Conservation (phyloP, 2,797 vertebrate genomes). For the Pogoniulus pusillus region DNA sequence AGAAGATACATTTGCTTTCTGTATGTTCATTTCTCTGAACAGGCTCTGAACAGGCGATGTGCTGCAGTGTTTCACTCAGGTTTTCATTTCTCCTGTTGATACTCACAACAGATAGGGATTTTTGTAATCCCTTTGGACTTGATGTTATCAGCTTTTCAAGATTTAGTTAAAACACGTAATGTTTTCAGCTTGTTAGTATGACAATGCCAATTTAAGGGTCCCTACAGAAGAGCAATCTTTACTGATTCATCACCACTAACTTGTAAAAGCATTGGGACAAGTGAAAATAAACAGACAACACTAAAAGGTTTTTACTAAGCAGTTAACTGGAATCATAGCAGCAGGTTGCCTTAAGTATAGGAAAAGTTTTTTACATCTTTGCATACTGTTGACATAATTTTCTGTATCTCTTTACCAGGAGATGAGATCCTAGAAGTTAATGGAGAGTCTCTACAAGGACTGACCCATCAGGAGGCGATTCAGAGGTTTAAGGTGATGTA, state of each 20-base stretch:
- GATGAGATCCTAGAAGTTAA: conserved; percentile 96
- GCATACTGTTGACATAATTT: conserved; percentile 15
- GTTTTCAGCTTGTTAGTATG: conserved; percentile 6
- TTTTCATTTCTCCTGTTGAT: conserved; percentile 10
- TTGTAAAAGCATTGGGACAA: neutral
- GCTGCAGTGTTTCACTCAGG: neutral
- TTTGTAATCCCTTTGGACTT: neutral
- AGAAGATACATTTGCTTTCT: neutral
- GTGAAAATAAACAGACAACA: conserved; percentile 18
- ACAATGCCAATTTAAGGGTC: neutral
- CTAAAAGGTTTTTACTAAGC: conserved; percentile 12
- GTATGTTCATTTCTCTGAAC: neutral
- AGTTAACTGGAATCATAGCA: neutral
- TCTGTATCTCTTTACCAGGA: conserved; percentile 77
- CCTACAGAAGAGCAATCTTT: neutral
- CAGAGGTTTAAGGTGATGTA: conserved; percentile 87
- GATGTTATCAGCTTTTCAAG: neutral
- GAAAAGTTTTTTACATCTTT: neutral
- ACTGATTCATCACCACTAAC: neutral
- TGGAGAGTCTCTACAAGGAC: conserved; percentile 92
- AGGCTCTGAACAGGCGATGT: neutral
- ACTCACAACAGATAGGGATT: neutral
- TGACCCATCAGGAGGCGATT: conserved; percentile 96
- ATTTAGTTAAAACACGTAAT: neutral
- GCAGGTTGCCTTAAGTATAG: neutral